Conservation (phyloP, 2,113 vertebrate species). For the Chrysochloris asiatica region DNA sequence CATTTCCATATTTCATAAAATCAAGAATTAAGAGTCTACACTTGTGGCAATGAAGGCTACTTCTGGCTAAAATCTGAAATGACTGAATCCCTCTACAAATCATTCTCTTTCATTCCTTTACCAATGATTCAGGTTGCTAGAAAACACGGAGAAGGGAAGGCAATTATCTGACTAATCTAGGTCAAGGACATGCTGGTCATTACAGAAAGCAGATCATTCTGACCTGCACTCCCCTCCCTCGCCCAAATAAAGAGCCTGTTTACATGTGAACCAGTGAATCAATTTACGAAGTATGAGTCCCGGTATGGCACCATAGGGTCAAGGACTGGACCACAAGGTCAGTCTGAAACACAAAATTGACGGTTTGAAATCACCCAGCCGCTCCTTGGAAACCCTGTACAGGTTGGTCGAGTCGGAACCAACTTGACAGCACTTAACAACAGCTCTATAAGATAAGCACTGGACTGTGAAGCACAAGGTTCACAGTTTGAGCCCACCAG, state of each 20-base stretch:
- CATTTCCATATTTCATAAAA: slow-evolving; percentile 73
- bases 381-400: too few species aligned
- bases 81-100: slow-evolving; percentile 69
- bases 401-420: too few species aligned
- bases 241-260: not conserved
- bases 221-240: not conserved
- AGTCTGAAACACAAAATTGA: too few species aligned
- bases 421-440: too few species aligned
- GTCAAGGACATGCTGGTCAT: slow-evolving; percentile 63
- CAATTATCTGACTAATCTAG: slow-evolving; percentile 71
- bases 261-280: not conserved
- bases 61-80: slow-evolving; percentile 73
- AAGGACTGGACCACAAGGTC: too few species aligned
- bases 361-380: too few species aligned
- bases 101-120: slow-evolving; percentile 55
- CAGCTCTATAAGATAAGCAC: too few species aligned
- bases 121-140: slow-evolving; percentile 66
- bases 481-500: too few species aligned
- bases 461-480: too few species aligned
- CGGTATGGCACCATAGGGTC: too few species aligned
- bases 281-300: not conserved
- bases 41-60: slow-evolving; percentile 27
- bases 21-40: slow-evolving; percentile 40
- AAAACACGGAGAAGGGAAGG: slow-evolving; percentile 67
- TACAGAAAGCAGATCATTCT: slow-evolving; percentile 46